Base-by-base conservation (phyloP, 1,140 invertebrate genomes). In the Potamilus streckersoni region DNA sequence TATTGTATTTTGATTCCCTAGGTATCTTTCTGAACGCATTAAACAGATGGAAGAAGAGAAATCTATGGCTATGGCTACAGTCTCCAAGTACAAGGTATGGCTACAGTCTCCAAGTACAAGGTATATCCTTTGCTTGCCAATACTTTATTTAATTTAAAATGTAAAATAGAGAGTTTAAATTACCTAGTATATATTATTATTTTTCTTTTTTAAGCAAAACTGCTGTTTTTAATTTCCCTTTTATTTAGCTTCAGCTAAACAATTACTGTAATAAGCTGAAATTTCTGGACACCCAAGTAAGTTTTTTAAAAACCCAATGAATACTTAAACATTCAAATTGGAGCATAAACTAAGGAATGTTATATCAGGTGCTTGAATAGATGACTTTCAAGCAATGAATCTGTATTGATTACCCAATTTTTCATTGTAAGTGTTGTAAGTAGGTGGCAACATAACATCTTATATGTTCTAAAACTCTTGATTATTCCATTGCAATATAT, bases 11-110 rank as follows among this genome's bases (percentile, higher is more conserved):
- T n/a, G n/a, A n/a, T n/a, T n/a, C n/a, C n/a, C n/a, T n/a, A n/a
- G n/a, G n/a, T n/a, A n/a, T 79, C 90, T 96, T 27, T 93, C 95
- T 88, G 95, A 96, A 85, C 92, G 94, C 85, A 87, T 96, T 56
- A 94, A 94, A 81, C 94, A 95, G 85, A 90, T 94, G 76, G 92
- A 95, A 80, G 94, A 95, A 80, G 95, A 96, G 87, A 94, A 95
- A 82, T 93, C 94, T 81, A 90, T 96, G 77, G 86, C 87, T 17
- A 84, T 90, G 83, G 85, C 87, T 55, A 88, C 90, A 27, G 85
- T 88, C 20, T 85, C 89, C 12, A 91, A 91, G 83, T 91, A 91
- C 79, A 91, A 90, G 79, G 89, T 90, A 81, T 67, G 2, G 59
- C n/a, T 20, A 20, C 16, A 16, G 16, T 61, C 19, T 61, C 60